Evolutionary conservation across 1,140 invertebrate genomes (phyloP), one percentile per base, ranked within the genome.

Genomic region (Pogonomyrmex californicus): DNA sequence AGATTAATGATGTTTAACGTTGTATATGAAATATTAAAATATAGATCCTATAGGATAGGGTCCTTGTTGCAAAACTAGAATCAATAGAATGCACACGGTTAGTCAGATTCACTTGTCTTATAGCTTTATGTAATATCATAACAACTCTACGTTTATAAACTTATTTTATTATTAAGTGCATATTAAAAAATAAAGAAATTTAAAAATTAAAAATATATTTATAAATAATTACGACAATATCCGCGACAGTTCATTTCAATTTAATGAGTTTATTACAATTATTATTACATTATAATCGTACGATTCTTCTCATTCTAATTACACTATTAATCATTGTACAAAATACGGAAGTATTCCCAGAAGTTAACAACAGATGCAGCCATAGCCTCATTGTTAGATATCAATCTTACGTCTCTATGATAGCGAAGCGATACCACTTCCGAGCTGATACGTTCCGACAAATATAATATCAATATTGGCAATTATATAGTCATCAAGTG

Each of bases 21-120:
- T 60, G 41, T 56, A 33, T 60, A 49, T 73, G 44, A 83, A 83
- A 83, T 83, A 83, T 73, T 83, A 83, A 83, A 81, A 83, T 58
- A 41, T 36, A 68, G 14, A 73, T 44, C 17, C 71, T 49, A 62
- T 36, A 23, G 0, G 41, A 36, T 36, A 41, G n/a, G 36, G 30
- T 63, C 49, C 6, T 73, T 63, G 68, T 83, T 41, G 17, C 30
- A 38, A 73, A 83, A 44, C 6, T 75, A 47, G 2, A 47, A 75
- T 63, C 79, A 49, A 62, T 75, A 30, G 36, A 60, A 36, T n/a
- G 3, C 7, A 17, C 17, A 36, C 54, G 7, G 41, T 71, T 49
- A 60, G 30, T 23, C 30, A 73, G 38, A 17, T 56, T 38, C 36
- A 23, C n/a, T 17, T 6, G 9, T 77, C 30, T 49, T 36, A 9